phyloP scores from a whole-genome alignment of 2,888 invertebrate species.

The Halocaridina rubra region DNA sequence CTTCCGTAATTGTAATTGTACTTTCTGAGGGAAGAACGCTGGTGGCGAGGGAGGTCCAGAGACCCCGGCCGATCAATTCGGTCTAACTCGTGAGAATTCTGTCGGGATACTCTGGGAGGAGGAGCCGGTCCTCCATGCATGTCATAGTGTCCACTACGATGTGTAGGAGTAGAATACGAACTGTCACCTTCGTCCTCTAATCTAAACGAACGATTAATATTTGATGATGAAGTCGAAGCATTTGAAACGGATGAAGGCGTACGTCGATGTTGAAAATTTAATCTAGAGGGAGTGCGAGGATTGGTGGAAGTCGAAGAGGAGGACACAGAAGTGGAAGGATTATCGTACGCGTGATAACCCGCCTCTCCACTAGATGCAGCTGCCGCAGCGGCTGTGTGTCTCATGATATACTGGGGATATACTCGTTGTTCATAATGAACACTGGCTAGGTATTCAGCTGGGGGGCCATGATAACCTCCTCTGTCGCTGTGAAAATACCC shows the following conservation, averaged over 20 bases:
- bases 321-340: constrained; percentile 51
- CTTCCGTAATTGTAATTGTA: constrained; percentile 37
- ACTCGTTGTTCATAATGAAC: constrained; percentile 61
- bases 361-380: constrained; percentile 35
- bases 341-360: constrained; percentile 48
- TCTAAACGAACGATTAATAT: constrained; percentile 75
- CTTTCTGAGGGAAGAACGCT: constrained; percentile 60
- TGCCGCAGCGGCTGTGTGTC: constrained; percentile 45
- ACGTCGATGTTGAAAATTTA: constrained; percentile 45
- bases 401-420: constrained; percentile 52
- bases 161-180: constrained; percentile 67
- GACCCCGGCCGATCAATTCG: constrained; percentile 56
- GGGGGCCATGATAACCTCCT: neutral
- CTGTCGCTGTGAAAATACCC: constrained; percentile 26
- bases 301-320: constrained; percentile 57
- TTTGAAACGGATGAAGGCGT: constrained; percentile 57
- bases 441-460: constrained; percentile 55
- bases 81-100: constrained; percentile 44
- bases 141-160: constrained; percentile 67
- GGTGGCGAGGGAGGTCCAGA: constrained; percentile 58
- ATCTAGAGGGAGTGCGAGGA: constrained; percentile 53
- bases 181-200: constrained; percentile 74
- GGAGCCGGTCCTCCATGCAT: constrained; percentile 54
- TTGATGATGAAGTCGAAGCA: constrained; percentile 68
- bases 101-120: constrained; percentile 58